Percentiles rank a stretch among this genome's conserved stretches.
Conservation (phyloP, 2,797 vertebrate genomes). For the Premnoplex brunnescens region DNA sequence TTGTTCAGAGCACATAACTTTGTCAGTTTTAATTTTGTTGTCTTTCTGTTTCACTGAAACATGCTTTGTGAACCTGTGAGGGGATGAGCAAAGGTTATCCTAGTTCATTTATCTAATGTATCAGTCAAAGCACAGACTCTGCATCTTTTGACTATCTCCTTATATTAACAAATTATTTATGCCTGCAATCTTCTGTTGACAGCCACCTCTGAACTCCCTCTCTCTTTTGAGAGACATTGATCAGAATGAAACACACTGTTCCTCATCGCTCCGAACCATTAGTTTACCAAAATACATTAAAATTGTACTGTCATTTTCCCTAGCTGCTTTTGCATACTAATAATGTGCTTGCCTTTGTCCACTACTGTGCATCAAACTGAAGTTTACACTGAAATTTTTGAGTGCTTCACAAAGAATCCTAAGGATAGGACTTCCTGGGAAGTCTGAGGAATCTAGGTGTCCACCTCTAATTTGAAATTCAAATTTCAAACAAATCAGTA, state of each 20-base stretch:
- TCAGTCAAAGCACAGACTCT: not conserved
- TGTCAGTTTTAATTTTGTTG: constrained; percentile 1
- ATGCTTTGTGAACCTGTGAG: not conserved
- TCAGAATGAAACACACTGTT: not conserved
- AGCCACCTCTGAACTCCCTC: not conserved
- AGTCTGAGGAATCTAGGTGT: not conserved
- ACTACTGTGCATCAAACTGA: not conserved
- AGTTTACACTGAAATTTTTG: not conserved
- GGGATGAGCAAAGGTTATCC: not conserved
- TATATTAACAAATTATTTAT: not conserved
- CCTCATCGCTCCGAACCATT: not conserved
- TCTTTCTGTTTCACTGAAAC: not conserved
- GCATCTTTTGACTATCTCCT: not conserved
- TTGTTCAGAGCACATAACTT: not conserved
- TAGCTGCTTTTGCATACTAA: not conserved
- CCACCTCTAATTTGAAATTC: not conserved
- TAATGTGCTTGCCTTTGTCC: not conserved
- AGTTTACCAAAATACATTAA: not conserved
- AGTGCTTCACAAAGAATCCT: not conserved
- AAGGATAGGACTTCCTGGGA: not conserved
- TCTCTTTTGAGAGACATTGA: not conserved
- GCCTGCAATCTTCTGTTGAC: not conserved
- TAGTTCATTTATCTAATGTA: not conserved
- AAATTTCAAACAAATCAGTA: not conserved
- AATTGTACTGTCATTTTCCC: not conserved